These are phyloP conservation scores for Drosophila tropicalis DNA, from an alignment of 1,140 invertebrate genomes.

Conservation along the genomic window DNA sequence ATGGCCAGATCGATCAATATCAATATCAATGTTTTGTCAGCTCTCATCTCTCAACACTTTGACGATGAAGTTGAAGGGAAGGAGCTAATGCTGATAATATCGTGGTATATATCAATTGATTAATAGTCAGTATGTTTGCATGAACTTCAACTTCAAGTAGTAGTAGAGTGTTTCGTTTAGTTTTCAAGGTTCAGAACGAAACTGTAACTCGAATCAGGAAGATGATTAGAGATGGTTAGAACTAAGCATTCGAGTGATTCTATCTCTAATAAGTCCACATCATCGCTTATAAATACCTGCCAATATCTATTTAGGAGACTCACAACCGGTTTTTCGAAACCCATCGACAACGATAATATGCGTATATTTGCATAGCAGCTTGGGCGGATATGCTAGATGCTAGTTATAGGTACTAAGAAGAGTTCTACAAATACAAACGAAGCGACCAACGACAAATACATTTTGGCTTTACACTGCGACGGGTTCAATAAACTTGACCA, in stretches of 20 bases:
- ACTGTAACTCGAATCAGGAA: slow-evolving; percentile 13
- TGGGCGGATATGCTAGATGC: slow-evolving; percentile 30
- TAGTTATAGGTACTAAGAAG: slow-evolving; percentile 32
- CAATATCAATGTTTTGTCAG: slow-evolving; percentile 62
- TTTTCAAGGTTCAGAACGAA: background rate
- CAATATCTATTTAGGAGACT: slow-evolving; percentile 25
- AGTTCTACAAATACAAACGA: slow-evolving; percentile 30
- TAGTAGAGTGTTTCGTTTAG: slow-evolving; percentile 5
- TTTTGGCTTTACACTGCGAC: slow-evolving; percentile 4
- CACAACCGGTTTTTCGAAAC: slow-evolving; percentile 30
- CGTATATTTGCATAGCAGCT: slow-evolving; percentile 66
- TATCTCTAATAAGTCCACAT: slow-evolving; percentile 26
- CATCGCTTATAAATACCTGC: slow-evolving; percentile 54
- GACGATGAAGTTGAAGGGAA: background rate
- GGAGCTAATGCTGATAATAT: background rate
- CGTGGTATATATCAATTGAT: background rate
- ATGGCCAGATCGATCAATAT: slow-evolving; percentile 37
- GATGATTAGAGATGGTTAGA: too few relatives aligned
- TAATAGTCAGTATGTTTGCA: background rate
- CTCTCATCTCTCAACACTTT: slow-evolving; percentile 8
- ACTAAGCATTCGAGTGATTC: background rate
- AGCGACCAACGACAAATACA: background rate
- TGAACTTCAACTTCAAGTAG: background rate
- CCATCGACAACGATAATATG: background rate
- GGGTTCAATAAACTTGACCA: slow-evolving; percentile 45